Evolutionary conservation across 1,140 invertebrate genomes (phyloP), one percentile per base, ranked within the genome.

Genomic region (Drosophila navojoa): DNA sequence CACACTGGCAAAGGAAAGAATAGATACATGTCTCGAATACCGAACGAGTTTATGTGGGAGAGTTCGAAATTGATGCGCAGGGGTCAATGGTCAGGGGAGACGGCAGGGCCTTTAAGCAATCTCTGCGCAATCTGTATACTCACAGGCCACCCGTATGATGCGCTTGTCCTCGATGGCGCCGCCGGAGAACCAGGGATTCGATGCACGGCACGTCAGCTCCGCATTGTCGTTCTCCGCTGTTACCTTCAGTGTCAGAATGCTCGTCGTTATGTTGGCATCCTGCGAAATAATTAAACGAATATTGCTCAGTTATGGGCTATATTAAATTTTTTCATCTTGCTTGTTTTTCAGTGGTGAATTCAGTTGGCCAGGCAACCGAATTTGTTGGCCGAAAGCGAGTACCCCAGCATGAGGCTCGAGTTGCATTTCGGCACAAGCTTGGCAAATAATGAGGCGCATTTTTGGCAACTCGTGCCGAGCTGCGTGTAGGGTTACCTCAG

Each of bases 171-270:
- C 96, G 16, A 97, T 92, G 55, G 95, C 95, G 75, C 96, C 95
- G 29, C 96, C 96, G 16, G 96, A 96, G 89, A 97, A 96, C 93
- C 96, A 95, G 3, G 96, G 96, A 93, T 98, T 98, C 91, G 97
- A 96, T n/a, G 97, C 97, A 70, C 96, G 94, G 90, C 97, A 98
- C 47, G 95, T 95, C 54, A 98, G 94, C 75, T 95, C 94, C 74
- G 96, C 96, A 22, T 96, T 96, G 81, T 97, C 96, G 92, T 98
- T 96, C 40, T 96, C 94, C 71, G 95, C 94, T 25, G 93, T 93
- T 25, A 96, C 95, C 19, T 94, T 94, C 77, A 97, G 93, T n/a
- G 94, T 95, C 59, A 97, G 92, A 63, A 95, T 95, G 91, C 96
- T 97, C 49, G 94, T 94, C 10, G 96, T 97, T 44, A 94, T 93